Percentiles rank a stretch among this genome's conserved stretches.
Conservation (phyloP, 2,888 invertebrate genomes). For the Catocala nupta region DNA sequence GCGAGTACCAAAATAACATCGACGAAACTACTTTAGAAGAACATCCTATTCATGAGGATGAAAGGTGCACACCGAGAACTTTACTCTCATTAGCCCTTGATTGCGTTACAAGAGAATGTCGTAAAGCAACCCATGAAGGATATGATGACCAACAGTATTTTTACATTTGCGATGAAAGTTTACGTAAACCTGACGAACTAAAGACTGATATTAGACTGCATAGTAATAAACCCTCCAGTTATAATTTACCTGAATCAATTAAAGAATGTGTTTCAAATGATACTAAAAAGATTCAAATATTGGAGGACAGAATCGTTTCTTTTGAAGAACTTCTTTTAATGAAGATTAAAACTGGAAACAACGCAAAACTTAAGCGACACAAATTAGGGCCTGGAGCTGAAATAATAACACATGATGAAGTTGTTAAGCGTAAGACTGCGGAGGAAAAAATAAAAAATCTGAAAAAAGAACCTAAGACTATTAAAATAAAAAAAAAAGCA, state of each 20-base stretch:
- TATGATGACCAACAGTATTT: background rate
- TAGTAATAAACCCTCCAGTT: background rate
- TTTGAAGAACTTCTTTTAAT: slow-evolving; percentile 46
- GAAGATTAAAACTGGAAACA: slow-evolving; percentile 39
- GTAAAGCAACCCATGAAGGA: too few relatives aligned
- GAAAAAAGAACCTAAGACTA: slow-evolving; percentile 12
- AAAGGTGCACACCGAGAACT: slow-evolving; percentile 4
- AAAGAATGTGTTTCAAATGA: background rate
- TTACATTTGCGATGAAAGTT: background rate
- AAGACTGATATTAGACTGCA: background rate
- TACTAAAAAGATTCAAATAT: slow-evolving; percentile 15
- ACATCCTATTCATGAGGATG: too few relatives aligned
- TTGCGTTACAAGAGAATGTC: too few relatives aligned
- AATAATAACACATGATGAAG: slow-evolving; percentile 45
- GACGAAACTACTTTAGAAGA: too few relatives aligned
- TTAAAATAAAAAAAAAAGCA: too few relatives aligned
- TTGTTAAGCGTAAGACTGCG: slow-evolving; percentile 18
- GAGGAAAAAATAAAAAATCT: slow-evolving; percentile 35
- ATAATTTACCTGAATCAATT: background rate
- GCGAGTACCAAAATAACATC: too few relatives aligned
- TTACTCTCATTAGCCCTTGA: slow-evolving; percentile 8
- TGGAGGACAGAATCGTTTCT: slow-evolving; percentile 30
- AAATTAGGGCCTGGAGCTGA: slow-evolving; percentile 40
- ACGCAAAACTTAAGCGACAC: slow-evolving; percentile 27
- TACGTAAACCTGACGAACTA: too few relatives aligned